Percentiles rank a stretch among this genome's conserved stretches.
These are phyloP conservation scores for Bombus impatiens DNA, from an alignment of 1,140 invertebrate species.

Conservation along the genomic window DNA sequence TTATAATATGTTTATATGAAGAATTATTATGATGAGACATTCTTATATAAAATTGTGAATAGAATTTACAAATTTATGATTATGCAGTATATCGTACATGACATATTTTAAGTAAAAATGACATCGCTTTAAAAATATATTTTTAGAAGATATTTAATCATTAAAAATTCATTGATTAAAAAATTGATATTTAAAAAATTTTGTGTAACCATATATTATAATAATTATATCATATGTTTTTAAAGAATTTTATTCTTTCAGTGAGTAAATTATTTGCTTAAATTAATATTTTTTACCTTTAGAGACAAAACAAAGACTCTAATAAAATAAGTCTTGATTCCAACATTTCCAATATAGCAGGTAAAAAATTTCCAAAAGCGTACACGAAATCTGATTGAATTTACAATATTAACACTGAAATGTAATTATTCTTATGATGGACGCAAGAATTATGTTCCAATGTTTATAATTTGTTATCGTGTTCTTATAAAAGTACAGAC, in stretches of 20 bases:
- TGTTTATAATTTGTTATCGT: constrained; percentile 59
- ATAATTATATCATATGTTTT: constrained; percentile 27
- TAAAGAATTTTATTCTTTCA: constrained; percentile 1
- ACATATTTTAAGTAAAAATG: neutral
- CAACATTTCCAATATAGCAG: constrained; percentile 26
- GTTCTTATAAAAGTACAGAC: constrained; percentile 77
- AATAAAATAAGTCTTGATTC: constrained; percentile 22
- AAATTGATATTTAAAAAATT: constrained; percentile 10
- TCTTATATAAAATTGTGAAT: constrained; percentile 36
- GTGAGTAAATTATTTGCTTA: neutral
- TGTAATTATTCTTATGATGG: constrained; percentile 61
- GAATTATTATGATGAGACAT: constrained; percentile 33
- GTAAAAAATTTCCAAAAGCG: constrained; percentile 56
- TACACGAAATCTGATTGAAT: constrained; percentile 71
- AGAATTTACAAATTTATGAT: constrained; percentile 18
- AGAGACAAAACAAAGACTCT: constrained; percentile 36
- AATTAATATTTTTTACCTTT: constrained; percentile 5
- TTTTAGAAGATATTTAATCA: constrained; percentile 2
- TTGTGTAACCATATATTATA: neutral
- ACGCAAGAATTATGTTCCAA: constrained; percentile 66
- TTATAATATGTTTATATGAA: neutral
- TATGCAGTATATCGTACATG: constrained; percentile 21
- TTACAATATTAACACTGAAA: constrained; percentile 60
- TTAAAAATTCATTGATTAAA: neutral
- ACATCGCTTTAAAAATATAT: constrained; percentile 5